Conservation (phyloP, 2,113 vertebrate genomes). For the Alectura lathami region DNA sequence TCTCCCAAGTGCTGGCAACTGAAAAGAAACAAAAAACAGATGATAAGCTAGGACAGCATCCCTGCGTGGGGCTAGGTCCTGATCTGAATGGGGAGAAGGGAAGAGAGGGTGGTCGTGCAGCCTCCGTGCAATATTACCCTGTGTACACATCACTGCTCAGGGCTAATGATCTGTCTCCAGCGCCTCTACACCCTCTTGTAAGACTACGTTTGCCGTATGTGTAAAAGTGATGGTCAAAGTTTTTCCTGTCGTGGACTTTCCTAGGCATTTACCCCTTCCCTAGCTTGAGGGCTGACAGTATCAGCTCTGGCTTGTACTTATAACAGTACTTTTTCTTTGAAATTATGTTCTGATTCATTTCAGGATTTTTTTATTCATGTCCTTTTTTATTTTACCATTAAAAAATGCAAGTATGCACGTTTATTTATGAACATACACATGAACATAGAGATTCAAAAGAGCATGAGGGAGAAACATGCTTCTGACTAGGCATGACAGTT, state of each 20-base stretch:
- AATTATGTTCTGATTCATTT: neutral
- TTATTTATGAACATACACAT: neutral
- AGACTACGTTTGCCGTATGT: neutral
- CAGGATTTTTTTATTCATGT: neutral
- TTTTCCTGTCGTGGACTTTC: neutral
- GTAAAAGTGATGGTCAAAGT: neutral
- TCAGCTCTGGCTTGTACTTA: neutral
- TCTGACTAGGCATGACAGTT: neutral
- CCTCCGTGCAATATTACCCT: neutral
- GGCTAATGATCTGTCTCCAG: neutral
- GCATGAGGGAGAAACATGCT: neutral
- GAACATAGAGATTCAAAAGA: neutral
- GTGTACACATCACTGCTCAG: neutral
- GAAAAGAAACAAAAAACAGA: neutral
- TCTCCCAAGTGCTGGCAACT: neutral
- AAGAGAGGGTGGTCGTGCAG: neutral
- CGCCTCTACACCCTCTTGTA: neutral
- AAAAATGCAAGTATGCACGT: neutral
- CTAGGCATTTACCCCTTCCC: neutral
- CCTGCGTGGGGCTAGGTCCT: neutral
- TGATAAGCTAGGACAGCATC: conserved; percentile 1
- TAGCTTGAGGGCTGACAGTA: neutral
- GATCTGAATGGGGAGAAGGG: neutral
- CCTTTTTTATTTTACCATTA: neutral
- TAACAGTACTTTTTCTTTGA: neutral